phyloP scores from a whole-genome alignment of 2,888 invertebrate species.

The Scaeva pyrastri region DNA sequence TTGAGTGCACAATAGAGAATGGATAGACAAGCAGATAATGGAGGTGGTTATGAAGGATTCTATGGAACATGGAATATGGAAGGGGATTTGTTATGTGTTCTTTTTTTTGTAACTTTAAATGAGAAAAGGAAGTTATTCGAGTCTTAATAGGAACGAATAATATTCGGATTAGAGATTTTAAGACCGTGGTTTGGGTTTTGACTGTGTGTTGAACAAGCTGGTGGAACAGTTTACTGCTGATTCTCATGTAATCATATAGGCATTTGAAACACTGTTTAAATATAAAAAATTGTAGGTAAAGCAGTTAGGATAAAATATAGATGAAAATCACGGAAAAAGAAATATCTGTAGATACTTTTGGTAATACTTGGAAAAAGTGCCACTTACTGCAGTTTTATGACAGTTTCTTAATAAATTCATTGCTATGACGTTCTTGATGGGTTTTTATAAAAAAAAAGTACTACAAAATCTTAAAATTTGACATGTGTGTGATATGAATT shows the following conservation, averaged over 20 bases:
- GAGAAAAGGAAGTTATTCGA: slow-evolving; percentile 50
- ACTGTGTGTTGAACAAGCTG: background rate
- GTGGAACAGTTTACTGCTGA: background rate
- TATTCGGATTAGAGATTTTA: slow-evolving; percentile 64
- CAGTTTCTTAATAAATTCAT: no score
- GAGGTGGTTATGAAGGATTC: slow-evolving; percentile 29
- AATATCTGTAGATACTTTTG: no score
- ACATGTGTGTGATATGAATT: no score
- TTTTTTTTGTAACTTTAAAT: slow-evolving; percentile 13
- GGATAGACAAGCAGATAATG: slow-evolving; percentile 66
- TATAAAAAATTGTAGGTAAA: background rate
- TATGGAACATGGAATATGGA: background rate
- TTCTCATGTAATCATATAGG: background rate
- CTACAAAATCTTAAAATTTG: no score
- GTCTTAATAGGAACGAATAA: slow-evolving; percentile 61
- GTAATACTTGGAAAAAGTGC: no score
- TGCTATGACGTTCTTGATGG: no score
- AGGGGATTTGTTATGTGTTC: background rate
- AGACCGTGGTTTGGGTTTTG: slow-evolving; percentile 43
- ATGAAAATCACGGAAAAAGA: background rate
- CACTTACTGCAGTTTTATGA: no score
- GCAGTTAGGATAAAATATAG: background rate
- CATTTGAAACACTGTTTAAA: background rate
- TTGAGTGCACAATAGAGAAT: slow-evolving; percentile 72
- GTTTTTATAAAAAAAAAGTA: no score